These are phyloP conservation scores for Crax fasciolata DNA, from an alignment of 2,797 vertebrate genomes.

Conservation along the genomic window DNA sequence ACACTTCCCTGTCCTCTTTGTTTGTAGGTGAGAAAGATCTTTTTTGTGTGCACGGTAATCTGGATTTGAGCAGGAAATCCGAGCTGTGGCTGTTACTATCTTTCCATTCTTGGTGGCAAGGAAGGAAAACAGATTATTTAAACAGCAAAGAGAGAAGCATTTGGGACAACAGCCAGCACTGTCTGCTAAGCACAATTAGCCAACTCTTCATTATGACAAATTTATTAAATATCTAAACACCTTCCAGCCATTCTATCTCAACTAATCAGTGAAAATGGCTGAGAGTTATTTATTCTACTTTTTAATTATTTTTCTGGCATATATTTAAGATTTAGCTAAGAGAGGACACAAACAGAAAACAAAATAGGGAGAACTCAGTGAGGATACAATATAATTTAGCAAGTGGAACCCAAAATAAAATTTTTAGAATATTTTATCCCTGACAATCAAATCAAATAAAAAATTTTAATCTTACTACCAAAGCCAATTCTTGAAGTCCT, in stretches of 20 bases:
- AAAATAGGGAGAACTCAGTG: neutral
- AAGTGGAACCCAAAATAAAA: neutral
- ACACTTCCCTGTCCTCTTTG: neutral
- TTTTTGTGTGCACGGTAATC: neutral
- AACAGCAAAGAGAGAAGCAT: neutral
- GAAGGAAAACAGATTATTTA: neutral
- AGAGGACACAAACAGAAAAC: neutral
- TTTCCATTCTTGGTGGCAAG: neutral
- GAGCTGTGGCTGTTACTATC: neutral
- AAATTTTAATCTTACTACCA: neutral
- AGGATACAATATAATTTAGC: neutral
- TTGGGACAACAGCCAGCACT: neutral
- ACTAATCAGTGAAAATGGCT: neutral
- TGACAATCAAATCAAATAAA: neutral
- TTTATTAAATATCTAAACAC: neutral
- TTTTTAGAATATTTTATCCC: neutral
- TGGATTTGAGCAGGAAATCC: neutral
- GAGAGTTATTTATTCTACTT: neutral
- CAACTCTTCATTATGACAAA: neutral
- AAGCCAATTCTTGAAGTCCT: neutral
- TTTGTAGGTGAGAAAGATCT: neutral
- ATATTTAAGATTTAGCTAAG: neutral
- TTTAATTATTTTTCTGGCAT: neutral
- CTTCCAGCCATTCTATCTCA: neutral
- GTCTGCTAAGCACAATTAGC: neutral